Conservation (phyloP, 2,888 invertebrate species). For the Cistogaster globosa region DNA sequence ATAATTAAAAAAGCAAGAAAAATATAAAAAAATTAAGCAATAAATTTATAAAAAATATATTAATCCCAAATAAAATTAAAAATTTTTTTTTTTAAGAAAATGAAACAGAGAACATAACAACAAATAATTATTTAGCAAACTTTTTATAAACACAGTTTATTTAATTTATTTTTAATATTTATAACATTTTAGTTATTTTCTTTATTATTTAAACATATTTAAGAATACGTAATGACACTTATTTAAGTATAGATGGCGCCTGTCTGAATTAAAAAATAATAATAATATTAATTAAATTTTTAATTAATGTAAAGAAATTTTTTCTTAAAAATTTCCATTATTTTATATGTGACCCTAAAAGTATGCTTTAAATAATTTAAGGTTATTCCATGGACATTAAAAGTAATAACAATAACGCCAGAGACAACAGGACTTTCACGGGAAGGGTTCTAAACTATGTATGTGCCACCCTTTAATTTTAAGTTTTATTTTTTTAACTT, state of each 20-base stretch:
- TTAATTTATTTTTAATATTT: slow-evolving; percentile 73
- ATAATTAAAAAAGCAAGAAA: slow-evolving; percentile 28
- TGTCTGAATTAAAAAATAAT: not conserved
- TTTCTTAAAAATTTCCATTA: no score
- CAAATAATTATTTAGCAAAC: slow-evolving; percentile 76
- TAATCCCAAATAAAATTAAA: slow-evolving; percentile 27
- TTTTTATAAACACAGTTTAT: slow-evolving; percentile 74
- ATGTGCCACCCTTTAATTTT: no score
- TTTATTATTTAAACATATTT: slow-evolving; percentile 64
- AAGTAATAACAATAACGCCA: no score
- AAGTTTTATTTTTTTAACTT: no score
- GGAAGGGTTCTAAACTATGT: no score
- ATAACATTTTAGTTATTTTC: slow-evolving; percentile 65
- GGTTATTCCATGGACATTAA: no score
- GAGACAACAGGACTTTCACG: no score
- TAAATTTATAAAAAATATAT: slow-evolving; percentile 52
- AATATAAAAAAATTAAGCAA: slow-evolving; percentile 60
- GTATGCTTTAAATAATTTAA: no score
- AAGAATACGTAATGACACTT: slow-evolving; percentile 61
- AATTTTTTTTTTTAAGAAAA: slow-evolving; percentile 69
- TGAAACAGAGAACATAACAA: slow-evolving; percentile 84
- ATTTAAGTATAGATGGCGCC: slow-evolving; percentile 55
- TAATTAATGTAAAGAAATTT: not conserved
- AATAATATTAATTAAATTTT: not conserved
- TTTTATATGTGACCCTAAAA: not conserved